Percentiles rank a stretch among this genome's conserved stretches.
These are phyloP conservation scores for Andinoacara biseriatus DNA, from an alignment of 2,113 vertebrate genomes.

Conservation along the genomic window DNA sequence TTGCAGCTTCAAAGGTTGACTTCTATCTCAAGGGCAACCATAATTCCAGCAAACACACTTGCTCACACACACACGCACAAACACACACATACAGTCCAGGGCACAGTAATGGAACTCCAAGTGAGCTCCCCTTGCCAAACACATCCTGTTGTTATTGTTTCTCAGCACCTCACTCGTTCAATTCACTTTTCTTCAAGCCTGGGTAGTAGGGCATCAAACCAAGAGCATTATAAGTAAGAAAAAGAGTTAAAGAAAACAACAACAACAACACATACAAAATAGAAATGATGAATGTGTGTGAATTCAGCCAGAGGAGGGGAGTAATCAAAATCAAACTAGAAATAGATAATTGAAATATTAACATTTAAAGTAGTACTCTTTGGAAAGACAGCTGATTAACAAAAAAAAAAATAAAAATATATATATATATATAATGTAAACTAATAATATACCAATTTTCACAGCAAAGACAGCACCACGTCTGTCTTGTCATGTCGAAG, in stretches of 20 bases:
- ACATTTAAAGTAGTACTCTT: no score
- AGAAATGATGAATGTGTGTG: conserved; percentile 5
- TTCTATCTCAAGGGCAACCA: conserved; percentile 68
- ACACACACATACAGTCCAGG: neutral
- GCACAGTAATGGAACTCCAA: conserved; percentile 40
- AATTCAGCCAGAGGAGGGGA: conserved; percentile 7
- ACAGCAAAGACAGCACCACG: neutral
- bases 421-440: neutral
- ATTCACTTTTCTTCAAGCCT: conserved; percentile 18
- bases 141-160: conserved; percentile 61
- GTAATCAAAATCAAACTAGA: neutral
- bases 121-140: conserved; percentile 29
- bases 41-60: conserved; percentile 52
- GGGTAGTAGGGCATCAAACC: conserved; percentile 47
- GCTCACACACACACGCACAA: conserved; percentile 15
- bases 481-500: no score
- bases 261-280: neutral
- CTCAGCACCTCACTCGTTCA: conserved; percentile 27
- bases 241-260: neutral
- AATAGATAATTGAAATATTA: neutral
- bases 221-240: conserved; percentile 58
- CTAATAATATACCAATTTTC: neutral
- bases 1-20: conserved; percentile 64
- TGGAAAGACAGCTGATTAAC: no score
- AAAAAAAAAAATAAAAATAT: neutral